Base-by-base conservation (phyloP, 2,888 invertebrate genomes). In the Steromphala cineraria region DNA sequence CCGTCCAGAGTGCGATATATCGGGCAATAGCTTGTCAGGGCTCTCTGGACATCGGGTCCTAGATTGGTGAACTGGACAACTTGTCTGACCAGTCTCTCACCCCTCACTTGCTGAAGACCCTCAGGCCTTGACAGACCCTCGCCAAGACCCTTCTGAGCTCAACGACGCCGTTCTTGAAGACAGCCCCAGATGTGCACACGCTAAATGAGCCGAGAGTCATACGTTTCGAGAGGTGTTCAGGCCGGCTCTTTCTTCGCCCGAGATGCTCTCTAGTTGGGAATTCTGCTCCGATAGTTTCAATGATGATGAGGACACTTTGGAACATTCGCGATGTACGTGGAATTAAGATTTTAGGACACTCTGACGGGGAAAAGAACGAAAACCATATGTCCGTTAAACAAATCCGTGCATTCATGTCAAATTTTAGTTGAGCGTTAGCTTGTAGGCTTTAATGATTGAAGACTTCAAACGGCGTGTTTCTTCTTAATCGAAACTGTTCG, bases 321-420 rank as follows among this genome's bases (percentile, higher is more conserved):
- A 71, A 71, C 71, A 71, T 36, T 71, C 28, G 71, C 19, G 19
- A n/a, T 71, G 71, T 21, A 71, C 28, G 71, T 36, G 28, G 31
- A 71, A 36, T 71, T 71, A 40, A 71, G 71, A 71, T 71, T 71
- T 71, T 15, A 40, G 31, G 71, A 31, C 19, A 71, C 71, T 71
- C 24, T 36, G 71, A 36, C 40, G 71, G 71, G n/a, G 31, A 71
- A 71, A 40, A 71, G 13, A 24, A 71, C 31, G 19, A 40, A 36
- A 71, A 71, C 36, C 71, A 71, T n/a, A 36, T 71, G 10, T 36
- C 71, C 71, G 71, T 31, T n/a, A 71, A 31, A 36, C n/a, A 36
- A 71, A 71, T 3, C 19, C 71, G 40, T 71, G 71, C 71, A 17
- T 71, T 40, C 36, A 19, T 31, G 28, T 31, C n/a, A 17, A 40